phyloP scores from a whole-genome alignment of 2,888 invertebrate genomes.

The Eupeodes luniger region DNA sequence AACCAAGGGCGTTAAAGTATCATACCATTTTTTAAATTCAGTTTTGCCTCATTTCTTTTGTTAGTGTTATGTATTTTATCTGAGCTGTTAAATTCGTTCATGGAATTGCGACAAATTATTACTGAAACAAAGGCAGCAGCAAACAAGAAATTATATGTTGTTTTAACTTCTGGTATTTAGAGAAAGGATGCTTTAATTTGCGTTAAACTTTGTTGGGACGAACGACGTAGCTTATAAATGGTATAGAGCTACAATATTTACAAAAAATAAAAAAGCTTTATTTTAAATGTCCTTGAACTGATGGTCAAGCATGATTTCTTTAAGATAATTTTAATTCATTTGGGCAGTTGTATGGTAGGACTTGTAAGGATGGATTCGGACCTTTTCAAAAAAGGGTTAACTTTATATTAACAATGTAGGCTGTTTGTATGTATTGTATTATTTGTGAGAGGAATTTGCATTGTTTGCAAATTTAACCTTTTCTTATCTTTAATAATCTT shows the following conservation, averaged over 20 bases:
- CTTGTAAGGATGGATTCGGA: not conserved
- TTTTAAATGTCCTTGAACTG: conserved; percentile 21
- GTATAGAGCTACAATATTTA: not conserved
- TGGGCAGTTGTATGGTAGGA: not conserved
- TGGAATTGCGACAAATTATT: conserved; percentile 55
- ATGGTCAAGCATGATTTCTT: conserved; percentile 20
- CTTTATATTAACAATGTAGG: too few species aligned
- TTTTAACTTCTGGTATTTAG: conserved; percentile 1
- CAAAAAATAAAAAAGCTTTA: not conserved
- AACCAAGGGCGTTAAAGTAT: conserved; percentile 47
- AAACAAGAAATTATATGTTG: not conserved
- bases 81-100: conserved; percentile 53
- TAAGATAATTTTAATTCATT: not conserved
- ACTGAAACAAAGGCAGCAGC: conserved; percentile 17
- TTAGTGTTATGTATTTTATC: conserved; percentile 23
- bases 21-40: not conserved
- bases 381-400: too few species aligned
- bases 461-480: not conserved
- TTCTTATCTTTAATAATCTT: not conserved
- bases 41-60: conserved; percentile 19
- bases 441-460: not conserved
- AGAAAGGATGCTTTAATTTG: not conserved
- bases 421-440: too few species aligned
- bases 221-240: not conserved
- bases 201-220: not conserved